phyloP scores from a whole-genome alignment of 1,140 invertebrate species.

The Acyrthosiphon pisum region DNA sequence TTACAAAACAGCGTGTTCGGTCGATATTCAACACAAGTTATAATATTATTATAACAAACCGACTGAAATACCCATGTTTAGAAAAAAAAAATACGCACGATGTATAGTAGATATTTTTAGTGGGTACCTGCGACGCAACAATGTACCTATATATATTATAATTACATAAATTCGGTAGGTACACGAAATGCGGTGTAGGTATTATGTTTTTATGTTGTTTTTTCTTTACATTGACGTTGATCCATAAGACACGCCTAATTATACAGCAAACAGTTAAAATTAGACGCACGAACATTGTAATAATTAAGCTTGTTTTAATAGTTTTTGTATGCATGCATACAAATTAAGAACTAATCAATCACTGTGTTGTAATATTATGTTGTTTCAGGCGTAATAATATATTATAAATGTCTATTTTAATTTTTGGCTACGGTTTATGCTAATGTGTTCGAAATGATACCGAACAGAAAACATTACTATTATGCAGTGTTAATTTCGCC shows the following conservation, averaged over 20 bases:
- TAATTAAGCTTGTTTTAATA: not conserved
- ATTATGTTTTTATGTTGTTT: too few species aligned
- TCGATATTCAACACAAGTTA: not conserved
- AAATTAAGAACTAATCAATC: constrained; percentile 2
- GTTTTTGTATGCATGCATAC: not conserved
- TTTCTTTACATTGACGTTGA: not conserved
- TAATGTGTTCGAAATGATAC: not conserved
- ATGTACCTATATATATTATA: not conserved
- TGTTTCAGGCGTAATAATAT: not conserved
- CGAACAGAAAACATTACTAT: not conserved
- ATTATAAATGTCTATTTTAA: not conserved
- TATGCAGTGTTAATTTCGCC: not conserved
- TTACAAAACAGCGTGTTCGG: not conserved
- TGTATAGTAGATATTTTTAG: not conserved
- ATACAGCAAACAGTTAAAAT: not conserved
- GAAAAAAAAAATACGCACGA: not conserved
- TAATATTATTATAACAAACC: not conserved
- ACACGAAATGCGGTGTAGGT: too few species aligned
- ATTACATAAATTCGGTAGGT: too few species aligned
- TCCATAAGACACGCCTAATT: not conserved
- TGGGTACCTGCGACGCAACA: not conserved
- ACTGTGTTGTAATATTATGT: not conserved
- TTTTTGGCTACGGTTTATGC: not conserved
- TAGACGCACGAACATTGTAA: not conserved
- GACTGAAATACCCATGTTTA: not conserved